Percentiles rank a stretch among this genome's conserved stretches.
Conservation (phyloP, 1,140 invertebrate species). For the Caligus rogercresseyi region DNA sequence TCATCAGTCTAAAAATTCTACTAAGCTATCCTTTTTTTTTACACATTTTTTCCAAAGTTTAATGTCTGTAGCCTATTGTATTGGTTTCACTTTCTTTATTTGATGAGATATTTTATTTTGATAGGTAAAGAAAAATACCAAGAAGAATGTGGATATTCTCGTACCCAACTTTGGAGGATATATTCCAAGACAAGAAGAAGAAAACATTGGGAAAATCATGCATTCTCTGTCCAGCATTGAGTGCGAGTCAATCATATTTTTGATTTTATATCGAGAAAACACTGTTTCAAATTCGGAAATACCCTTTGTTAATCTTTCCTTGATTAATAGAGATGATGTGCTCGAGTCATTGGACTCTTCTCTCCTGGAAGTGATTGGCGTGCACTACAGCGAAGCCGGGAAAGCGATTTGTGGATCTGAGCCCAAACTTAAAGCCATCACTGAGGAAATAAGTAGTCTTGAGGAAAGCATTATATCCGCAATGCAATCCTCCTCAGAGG, state of each 20-base stretch:
- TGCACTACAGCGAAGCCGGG: not conserved
- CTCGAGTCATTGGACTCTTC: not conserved
- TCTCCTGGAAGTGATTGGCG: not conserved
- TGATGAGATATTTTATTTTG: too few species aligned
- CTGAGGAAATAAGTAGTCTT: not conserved
- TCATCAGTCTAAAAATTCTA: too few species aligned
- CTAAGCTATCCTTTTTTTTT: too few species aligned
- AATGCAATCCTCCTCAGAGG: not conserved
- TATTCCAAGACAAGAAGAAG: not conserved
- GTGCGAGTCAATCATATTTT: not conserved
- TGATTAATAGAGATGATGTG: not conserved
- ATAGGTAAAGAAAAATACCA: too few species aligned
- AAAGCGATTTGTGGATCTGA: not conserved
- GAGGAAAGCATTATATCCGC: not conserved
- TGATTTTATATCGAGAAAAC: not conserved
- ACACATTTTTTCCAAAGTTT: too few species aligned
- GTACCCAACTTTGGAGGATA: slow-evolving; percentile 3
- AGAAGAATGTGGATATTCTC: not conserved
- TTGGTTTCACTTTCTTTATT: too few species aligned
- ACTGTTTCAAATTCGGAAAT: not conserved
- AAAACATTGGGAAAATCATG: not conserved
- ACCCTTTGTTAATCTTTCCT: not conserved
- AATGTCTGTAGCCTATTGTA: too few species aligned
- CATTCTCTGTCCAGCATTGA: not conserved
- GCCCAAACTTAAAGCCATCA: not conserved